A percentile compares a stretch with the other conserved stretches of the same genome.
Conservation (phyloP, 2,888 invertebrate genomes). For the Melipona bicolor region DNA sequence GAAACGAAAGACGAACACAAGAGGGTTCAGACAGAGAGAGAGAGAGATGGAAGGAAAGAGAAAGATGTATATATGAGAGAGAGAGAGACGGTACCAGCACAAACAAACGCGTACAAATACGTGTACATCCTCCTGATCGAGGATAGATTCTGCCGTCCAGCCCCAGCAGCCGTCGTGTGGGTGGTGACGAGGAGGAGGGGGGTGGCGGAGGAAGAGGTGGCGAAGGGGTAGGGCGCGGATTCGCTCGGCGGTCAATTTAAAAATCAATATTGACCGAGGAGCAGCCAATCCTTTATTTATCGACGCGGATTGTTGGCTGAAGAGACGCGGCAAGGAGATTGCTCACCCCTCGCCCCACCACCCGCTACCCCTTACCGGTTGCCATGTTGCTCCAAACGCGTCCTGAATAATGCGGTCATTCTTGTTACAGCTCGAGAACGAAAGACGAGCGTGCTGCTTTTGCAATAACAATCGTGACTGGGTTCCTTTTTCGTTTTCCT, state of each 20-base stretch:
- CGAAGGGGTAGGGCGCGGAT: slow-evolving; percentile 75
- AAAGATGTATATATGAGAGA: neutral
- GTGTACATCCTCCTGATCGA: slow-evolving; percentile 60
- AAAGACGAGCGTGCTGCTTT: slow-evolving; percentile 43
- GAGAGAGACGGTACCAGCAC: slow-evolving; percentile 37
- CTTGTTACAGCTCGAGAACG: slow-evolving; percentile 64
- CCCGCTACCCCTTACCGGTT: slow-evolving; percentile 57
- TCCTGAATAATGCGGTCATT: slow-evolving; percentile 82
- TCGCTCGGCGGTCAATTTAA: slow-evolving; percentile 83
- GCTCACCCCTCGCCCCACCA: slow-evolving; percentile 62
- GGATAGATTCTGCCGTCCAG: slow-evolving; percentile 64
- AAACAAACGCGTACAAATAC: slow-evolving; percentile 56
- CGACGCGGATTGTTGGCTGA: slow-evolving; percentile 81
- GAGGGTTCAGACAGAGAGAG: slow-evolving; percentile 27
- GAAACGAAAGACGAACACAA: slow-evolving; percentile 32
- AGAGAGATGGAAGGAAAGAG: neutral
- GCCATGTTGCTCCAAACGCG: slow-evolving; percentile 81
- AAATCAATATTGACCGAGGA: slow-evolving; percentile 84
- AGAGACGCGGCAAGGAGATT: slow-evolving; percentile 75
- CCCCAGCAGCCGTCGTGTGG: slow-evolving; percentile 18
- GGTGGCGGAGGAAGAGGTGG: slow-evolving; percentile 55
- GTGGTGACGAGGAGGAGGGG: slow-evolving; percentile 56
- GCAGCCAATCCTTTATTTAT: slow-evolving; percentile 83
- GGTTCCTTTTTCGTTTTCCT: neutral
- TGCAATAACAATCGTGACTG: slow-evolving; percentile 61